Percentiles rank a stretch among this genome's conserved stretches.
phyloP scores from a whole-genome alignment of 2,888 invertebrate species.

The Romanomermis culicivorax region DNA sequence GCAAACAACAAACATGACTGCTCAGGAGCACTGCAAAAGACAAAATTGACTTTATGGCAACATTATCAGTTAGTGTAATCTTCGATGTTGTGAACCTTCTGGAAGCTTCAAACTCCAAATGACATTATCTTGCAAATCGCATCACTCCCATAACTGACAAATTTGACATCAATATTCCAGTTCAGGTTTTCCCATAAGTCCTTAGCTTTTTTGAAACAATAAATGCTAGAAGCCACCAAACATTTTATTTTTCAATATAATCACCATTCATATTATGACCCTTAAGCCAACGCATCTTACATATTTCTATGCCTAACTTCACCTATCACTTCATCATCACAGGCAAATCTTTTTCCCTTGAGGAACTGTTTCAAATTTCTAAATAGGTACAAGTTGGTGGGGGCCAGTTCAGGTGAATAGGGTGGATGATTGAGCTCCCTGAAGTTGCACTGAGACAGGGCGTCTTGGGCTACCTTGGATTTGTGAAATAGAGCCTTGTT shows the following conservation, averaged over 20 bases:
- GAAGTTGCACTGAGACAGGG: constrained; percentile 7
- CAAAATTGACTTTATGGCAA: no score
- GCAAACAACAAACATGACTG: no score
- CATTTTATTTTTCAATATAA: neutral
- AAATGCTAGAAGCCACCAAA: neutral
- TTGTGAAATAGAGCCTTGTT: constrained; percentile 11
- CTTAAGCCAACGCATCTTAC: neutral
- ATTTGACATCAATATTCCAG: no score
- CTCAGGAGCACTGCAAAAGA: no score
- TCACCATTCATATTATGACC: neutral
- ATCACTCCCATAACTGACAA: no score
- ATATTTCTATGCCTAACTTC: neutral
- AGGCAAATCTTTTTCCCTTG: constrained; percentile 1
- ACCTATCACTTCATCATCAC: neutral
- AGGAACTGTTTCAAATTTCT: constrained; percentile 7
- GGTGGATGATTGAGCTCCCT: constrained; percentile 7
- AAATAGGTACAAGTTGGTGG: constrained; percentile 8
- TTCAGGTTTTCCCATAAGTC: neutral
- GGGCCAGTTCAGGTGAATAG: constrained; percentile 10
- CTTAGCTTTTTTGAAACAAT: neutral
- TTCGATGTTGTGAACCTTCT: no score
- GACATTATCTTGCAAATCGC: no score
- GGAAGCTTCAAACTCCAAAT: no score
- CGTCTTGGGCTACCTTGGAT: neutral
- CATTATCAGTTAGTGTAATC: no score